A percentile compares a stretch with the other conserved stretches of the same genome.
Evolutionary conservation across 2,888 invertebrate species (phyloP).

Genomic region (Chrysomela aeneicollis): DNA sequence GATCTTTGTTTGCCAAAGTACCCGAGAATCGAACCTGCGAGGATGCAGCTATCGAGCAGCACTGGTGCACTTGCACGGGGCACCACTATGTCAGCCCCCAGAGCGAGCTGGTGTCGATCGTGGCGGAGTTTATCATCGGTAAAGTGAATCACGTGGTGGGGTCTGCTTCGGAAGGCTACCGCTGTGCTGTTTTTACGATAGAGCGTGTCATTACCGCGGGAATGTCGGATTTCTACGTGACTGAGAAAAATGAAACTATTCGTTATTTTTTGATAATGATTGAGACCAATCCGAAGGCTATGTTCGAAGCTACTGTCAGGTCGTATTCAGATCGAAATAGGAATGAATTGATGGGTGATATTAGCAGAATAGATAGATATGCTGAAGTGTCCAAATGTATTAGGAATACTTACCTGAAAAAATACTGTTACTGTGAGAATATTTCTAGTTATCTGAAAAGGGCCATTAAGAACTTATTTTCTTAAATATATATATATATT

Average conservation of each 20-base stretch:
- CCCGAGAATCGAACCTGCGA: constrained; percentile 70
- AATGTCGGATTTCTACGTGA: constrained; percentile 41
- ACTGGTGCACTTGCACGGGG: constrained; percentile 80
- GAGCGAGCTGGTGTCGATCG: constrained; percentile 64
- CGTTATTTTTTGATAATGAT: constrained; percentile 71
- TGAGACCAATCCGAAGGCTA: constrained; percentile 70
- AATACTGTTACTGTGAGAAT: constrained; percentile 65
- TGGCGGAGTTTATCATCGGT: constrained; percentile 58
- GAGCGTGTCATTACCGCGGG: constrained; percentile 48
- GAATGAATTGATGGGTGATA: constrained; percentile 63
- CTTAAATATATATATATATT: not conserved
- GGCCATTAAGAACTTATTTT: not conserved
- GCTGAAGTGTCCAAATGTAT: constrained; percentile 64
- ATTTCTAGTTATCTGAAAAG: not conserved
- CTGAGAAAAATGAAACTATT: constrained; percentile 48
- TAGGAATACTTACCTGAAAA: constrained; percentile 62
- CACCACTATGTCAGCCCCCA: constrained; percentile 62
- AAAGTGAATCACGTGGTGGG: constrained; percentile 37
- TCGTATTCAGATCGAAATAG: constrained; percentile 42
- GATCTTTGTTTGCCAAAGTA: constrained; percentile 70
- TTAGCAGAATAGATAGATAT: constrained; percentile 70
- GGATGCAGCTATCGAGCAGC: constrained; percentile 72
- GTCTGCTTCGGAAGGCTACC: constrained; percentile 62
- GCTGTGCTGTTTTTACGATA: constrained; percentile 46
- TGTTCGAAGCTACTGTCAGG: constrained; percentile 75